Evolutionary conservation across 2,797 vertebrate species (phyloP).

Genomic region (Mergus octosetaceus): DNA sequence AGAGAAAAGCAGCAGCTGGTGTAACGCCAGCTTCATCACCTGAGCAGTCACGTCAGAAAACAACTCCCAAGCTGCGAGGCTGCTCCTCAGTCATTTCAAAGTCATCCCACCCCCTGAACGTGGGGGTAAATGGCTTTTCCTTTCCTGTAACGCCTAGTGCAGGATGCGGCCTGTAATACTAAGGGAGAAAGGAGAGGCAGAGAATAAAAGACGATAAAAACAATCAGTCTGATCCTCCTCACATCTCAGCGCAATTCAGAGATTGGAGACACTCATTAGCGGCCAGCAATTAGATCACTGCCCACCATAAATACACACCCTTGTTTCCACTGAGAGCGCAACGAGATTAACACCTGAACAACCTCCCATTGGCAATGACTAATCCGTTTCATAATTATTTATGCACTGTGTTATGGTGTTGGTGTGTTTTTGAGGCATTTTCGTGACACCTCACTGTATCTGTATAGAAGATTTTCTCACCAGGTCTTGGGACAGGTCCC

Average conservation of each 20-base stretch:
- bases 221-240: not conserved
- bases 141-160: fast-evolving
- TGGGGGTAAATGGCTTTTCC: fast-evolving
- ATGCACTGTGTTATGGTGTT: not conserved
- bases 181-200: not conserved
- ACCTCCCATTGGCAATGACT: not conserved
- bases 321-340: not conserved
- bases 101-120: not conserved
- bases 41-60: fast-evolving
- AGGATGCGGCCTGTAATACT: not conserved
- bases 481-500: not conserved
- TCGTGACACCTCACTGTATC: not conserved
- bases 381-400: not conserved
- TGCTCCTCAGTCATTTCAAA: not conserved
- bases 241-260: not conserved
- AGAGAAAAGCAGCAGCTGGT: not conserved
- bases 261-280: not conserved
- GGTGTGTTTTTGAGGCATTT: not conserved
- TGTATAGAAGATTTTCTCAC: not conserved
- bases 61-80: not conserved
- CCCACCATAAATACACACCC: fast-evolving
- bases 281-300: not conserved
- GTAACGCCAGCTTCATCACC: not conserved
- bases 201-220: not conserved
- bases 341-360: not conserved